Percentiles rank a stretch among this genome's conserved stretches.
Evolutionary conservation across 2,888 invertebrate genomes (phyloP).

Genomic region (Drosophila rubida): DNA sequence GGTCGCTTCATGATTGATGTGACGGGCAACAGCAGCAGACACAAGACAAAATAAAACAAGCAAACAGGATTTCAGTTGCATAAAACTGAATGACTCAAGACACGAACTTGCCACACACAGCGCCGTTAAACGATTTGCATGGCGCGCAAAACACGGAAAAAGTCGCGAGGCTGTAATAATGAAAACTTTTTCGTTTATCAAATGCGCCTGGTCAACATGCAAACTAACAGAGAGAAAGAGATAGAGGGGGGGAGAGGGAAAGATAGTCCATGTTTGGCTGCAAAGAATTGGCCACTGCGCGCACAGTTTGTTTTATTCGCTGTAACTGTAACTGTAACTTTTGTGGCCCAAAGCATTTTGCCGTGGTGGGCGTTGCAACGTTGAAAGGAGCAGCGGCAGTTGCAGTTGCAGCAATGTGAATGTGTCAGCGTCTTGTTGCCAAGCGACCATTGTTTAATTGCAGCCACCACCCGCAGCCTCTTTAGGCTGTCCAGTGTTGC

Average conservation of each 20-base stretch:
- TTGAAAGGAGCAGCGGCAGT: constrained; percentile 67
- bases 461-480: constrained; percentile 32
- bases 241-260: background rate
- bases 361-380: constrained; percentile 65
- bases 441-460: constrained; percentile 35
- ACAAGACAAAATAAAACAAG: constrained; percentile 9
- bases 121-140: constrained; percentile 43
- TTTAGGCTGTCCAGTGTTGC: constrained; percentile 28
- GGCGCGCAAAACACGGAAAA: constrained; percentile 50
- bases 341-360: constrained; percentile 51
- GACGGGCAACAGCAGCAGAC: constrained; percentile 1
- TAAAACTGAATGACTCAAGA: constrained; percentile 71
- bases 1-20: constrained; percentile 63
- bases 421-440: constrained; percentile 67
- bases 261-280: constrained; percentile 2
- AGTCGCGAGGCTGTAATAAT: constrained; percentile 68
- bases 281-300: constrained; percentile 51
- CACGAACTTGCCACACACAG: constrained; percentile 76
- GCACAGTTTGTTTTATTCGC: constrained; percentile 28
- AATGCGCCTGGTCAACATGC: constrained; percentile 45
- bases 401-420: constrained; percentile 64
- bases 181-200: constrained; percentile 54
- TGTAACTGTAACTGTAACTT: constrained; percentile 31
- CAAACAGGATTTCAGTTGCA: constrained; percentile 31
- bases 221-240: background rate